Percentiles rank a stretch among this genome's conserved stretches.
Conservation (phyloP, 2,888 invertebrate genomes). For the Nebria brevicollis region DNA sequence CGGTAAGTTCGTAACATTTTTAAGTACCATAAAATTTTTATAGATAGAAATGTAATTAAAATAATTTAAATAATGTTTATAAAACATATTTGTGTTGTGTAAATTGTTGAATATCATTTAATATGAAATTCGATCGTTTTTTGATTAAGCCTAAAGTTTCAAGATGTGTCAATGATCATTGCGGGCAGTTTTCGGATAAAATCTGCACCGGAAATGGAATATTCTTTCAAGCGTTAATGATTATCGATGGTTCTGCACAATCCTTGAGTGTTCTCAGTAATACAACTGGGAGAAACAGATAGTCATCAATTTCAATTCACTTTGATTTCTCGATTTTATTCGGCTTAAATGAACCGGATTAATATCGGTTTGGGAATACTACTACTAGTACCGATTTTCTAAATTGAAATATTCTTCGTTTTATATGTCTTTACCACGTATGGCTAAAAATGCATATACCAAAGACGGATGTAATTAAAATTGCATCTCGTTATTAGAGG, state of each 20-base stretch:
- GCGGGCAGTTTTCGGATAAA: slow-evolving; percentile 31
- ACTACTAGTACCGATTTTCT: background rate
- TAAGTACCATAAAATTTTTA: too few relatives aligned
- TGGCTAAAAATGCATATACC: too few relatives aligned
- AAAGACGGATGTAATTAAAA: too few relatives aligned
- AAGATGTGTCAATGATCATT: background rate
- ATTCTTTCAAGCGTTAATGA: slow-evolving; percentile 37
- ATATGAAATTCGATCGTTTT: background rate
- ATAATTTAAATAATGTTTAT: too few relatives aligned
- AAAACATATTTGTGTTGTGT: too few relatives aligned
- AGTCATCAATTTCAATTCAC: background rate
- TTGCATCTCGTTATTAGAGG: too few relatives aligned
- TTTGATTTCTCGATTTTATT: background rate
- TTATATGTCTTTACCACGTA: too few relatives aligned
- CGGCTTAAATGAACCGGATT: background rate
- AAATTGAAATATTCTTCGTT: too few relatives aligned
- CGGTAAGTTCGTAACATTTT: background rate
- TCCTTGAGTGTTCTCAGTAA: background rate
- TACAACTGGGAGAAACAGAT: background rate
- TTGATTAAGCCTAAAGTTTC: background rate
- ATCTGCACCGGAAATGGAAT: slow-evolving; percentile 35
- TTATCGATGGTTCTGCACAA: slow-evolving; percentile 20
- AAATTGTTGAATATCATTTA: background rate
- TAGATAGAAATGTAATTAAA: too few relatives aligned
- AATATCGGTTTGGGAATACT: background rate